Base-by-base conservation (phyloP, 2,797 vertebrate species). In the Eulemur rubriventer region DNA sequence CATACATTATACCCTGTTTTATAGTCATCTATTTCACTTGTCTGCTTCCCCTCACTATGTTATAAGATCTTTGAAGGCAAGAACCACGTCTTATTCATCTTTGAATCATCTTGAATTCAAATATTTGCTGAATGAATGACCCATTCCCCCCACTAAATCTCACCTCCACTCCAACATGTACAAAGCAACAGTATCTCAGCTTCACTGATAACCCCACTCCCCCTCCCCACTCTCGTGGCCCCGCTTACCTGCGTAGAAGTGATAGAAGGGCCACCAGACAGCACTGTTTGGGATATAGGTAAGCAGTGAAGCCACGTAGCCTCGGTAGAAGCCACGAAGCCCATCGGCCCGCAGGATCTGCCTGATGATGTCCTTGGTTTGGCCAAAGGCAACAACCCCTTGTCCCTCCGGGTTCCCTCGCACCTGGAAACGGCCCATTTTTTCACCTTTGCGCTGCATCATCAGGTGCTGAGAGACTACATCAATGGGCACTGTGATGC, bases 271-370 rank as follows among this genome's bases (percentile, higher is more conserved):
- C 99, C 99, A 99, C 99, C 99, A 99, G 33, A 99, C 99, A 0
- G 99, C 99, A 7, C 99, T 99, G 98, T 99, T 99, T 26, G 99
- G 99, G 97, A 99, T 99, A 89, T 99, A 99, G 13, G 99, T 99
- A 75, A 99, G 99, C 75, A 99, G 98, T 0, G 99, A 99, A 14
- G 99, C 99, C 96, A 99, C 99, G 0, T 99, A 99, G 85, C 99
- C 99, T 79, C 99, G 98, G 98, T 99, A 99, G 98, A 99, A 99
- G 2, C 99, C 99, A 1, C 99, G 98, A 12, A 99, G 98, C 10
- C 99, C 99, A 2, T 99, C 99, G 0, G 98, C 99, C 75, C 98
- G 99, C 98, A 99, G 99, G 93, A 99, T 99, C 99, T 99, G 99
- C 4, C 97, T 82, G 65, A 99, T 99, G 98, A 99, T 99, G 97